Percentiles rank a stretch among this genome's conserved stretches.
phyloP scores from a whole-genome alignment of 2,888 invertebrate genomes.

The Mythimna ferrago region DNA sequence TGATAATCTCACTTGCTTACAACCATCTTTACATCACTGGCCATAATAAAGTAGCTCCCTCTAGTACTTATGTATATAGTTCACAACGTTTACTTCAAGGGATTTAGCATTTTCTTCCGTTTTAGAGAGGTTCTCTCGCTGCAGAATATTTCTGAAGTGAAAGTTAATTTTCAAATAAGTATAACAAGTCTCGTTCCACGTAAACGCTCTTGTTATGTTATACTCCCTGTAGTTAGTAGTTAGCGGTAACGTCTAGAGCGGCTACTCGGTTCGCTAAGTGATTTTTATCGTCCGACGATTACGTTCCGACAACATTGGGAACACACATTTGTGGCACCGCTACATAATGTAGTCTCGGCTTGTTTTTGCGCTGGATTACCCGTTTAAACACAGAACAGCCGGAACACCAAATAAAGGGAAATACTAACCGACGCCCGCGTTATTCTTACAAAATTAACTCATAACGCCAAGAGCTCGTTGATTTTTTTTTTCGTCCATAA shows the following conservation, averaged over 20 bases:
- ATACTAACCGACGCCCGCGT: conserved; percentile 86
- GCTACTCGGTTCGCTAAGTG: conserved; percentile 82
- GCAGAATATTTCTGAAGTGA: conserved; percentile 66
- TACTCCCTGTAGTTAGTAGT: conserved; percentile 74
- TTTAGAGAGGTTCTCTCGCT: conserved; percentile 55
- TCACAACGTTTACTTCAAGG: conserved; percentile 43
- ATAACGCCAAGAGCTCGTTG: conserved; percentile 88
- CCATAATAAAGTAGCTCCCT: conserved; percentile 38
- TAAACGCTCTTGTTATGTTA: conserved; percentile 74
- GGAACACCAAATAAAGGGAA: conserved; percentile 88
- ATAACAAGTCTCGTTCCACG: conserved; percentile 72
- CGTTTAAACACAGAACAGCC: conserved; percentile 87
- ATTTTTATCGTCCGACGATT: conserved; percentile 87
- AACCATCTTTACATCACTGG: conserved; percentile 39
- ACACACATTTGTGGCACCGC: conserved; percentile 83
- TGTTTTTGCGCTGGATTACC: conserved; percentile 87
- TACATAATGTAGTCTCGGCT: conserved; percentile 79
- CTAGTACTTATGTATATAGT: conserved; percentile 10
- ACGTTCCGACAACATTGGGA: conserved; percentile 81
- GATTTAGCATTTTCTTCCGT: conserved; percentile 54
- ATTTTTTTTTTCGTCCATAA: conserved; percentile 86
- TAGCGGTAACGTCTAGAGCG: conserved; percentile 78
- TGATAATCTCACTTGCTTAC: conserved; percentile 31
- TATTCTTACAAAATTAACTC: conserved; percentile 91
- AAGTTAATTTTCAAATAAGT: conserved; percentile 74